Percentiles rank a stretch among this genome's conserved stretches.
Evolutionary conservation across 2,797 vertebrate genomes (phyloP).

Genomic region (Eurystomus glaucurus): DNA sequence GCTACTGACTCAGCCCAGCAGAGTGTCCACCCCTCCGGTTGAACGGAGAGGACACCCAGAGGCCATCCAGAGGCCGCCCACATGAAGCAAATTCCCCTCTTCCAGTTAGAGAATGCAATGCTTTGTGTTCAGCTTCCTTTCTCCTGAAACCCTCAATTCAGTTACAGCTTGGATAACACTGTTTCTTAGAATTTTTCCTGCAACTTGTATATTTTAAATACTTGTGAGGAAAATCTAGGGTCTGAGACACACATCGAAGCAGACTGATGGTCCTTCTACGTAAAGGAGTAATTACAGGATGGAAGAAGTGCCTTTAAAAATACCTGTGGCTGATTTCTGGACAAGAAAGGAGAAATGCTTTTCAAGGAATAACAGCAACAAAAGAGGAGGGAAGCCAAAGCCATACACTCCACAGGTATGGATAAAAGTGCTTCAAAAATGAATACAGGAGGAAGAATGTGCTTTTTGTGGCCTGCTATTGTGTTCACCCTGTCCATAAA

Average conservation of each 20-base stretch:
- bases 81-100: accelerated
- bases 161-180: not conserved
- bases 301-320: not conserved
- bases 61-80: not conserved
- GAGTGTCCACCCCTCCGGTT: accelerated
- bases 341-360: not conserved
- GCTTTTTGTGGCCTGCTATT: not conserved
- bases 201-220: not conserved
- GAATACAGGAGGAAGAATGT: not conserved
- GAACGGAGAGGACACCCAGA: not conserved
- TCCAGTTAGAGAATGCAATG: not conserved
- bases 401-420: not conserved
- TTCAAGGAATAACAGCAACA: not conserved
- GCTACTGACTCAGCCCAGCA: not conserved
- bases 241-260: not conserved
- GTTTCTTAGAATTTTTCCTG: not conserved
- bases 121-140: not conserved
- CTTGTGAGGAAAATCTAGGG: not conserved
- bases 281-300: not conserved
- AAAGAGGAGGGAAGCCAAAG: not conserved
- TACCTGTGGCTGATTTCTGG: not conserved
- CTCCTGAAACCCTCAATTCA: not conserved
- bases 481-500: not conserved
- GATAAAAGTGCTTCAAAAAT: constrained; percentile 3
- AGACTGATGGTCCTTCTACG: accelerated